Base-by-base conservation (phyloP, 1,140 invertebrate species). In the Lerema accius region DNA sequence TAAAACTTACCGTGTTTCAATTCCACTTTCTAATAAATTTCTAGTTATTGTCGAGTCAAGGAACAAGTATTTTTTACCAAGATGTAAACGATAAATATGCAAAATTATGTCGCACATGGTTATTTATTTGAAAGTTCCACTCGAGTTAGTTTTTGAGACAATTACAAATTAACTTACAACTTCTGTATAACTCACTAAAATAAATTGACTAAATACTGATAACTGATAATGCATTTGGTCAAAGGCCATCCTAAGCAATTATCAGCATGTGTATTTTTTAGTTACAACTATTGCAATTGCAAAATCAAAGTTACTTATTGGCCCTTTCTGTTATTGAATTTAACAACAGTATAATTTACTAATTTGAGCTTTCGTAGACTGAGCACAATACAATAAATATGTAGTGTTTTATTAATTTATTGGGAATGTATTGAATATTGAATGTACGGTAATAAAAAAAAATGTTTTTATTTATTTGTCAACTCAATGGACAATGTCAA, bases 1-100 rank as follows among this genome's bases (percentile, higher is more conserved):
- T 43, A 43, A 14, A 45, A 40, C 51, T 69, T 69, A 84, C 84
- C 84, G 73, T 49, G 75, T 80, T 62, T 66, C 48, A 42, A 86
- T 68, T 50, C 59, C 55, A 19, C 63, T 73, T 46, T 61, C 63
- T 32, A 17, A 40, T 66, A 84, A 63, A 71, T 79, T 80, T 14
- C 53, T 72, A 13, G 74, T 53, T 55, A 86, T 73, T 64, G 16
- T 9, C 0, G 55, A 46, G 15, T 58, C 55, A 16, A 58, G 19
- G 35, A 6, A 58, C 9, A 4, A 4, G 45, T 59, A 59, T 39
- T 37, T 59, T 48, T 13, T 48, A 59, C 48, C 56, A 3, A 59
- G 17, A 23, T 17, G 56, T 37, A 48, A 26, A 13, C 26, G 3
- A 14, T 59, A 39, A 48, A 59, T 48, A 59, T 48, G 48, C 11